Evolutionary conservation across 2,113 vertebrate species (phyloP).

Genomic region (Corydoras maculifer): DNA sequence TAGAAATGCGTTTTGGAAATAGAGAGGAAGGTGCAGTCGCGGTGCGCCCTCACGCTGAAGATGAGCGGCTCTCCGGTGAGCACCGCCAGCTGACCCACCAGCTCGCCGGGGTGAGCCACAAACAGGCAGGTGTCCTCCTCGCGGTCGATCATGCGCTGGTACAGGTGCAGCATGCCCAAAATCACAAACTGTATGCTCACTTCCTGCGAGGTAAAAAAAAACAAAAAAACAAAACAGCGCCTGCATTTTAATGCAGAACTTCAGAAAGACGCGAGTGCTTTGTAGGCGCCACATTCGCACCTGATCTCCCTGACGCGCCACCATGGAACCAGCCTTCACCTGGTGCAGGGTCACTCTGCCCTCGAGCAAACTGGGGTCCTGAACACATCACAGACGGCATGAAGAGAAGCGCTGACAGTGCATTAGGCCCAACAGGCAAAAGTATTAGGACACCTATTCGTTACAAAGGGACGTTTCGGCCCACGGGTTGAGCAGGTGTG

Average conservation of each 20-base stretch:
- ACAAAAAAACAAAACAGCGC: slow-evolving; percentile 27
- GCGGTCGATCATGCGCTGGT: slow-evolving; percentile 85
- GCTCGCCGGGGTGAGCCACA: slow-evolving; percentile 81
- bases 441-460: no score
- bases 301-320: slow-evolving; percentile 89
- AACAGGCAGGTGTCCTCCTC: slow-evolving; percentile 88
- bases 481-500: no score
- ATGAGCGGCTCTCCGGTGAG: slow-evolving; percentile 91
- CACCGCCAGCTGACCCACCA: slow-evolving; percentile 88
- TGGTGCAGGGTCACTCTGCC: slow-evolving; percentile 81
- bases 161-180: slow-evolving; percentile 83
- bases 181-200: slow-evolving; percentile 86
- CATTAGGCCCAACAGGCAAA: no score
- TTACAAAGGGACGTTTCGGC: no score
- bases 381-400: not conserved
- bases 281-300: slow-evolving; percentile 49
- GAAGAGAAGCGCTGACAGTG: no score
- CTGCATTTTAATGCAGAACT: no score
- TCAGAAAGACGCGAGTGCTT: no score
- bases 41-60: slow-evolving; percentile 84
- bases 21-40: slow-evolving; percentile 85
- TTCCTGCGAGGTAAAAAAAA: slow-evolving; percentile 62
- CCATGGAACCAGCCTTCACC: slow-evolving; percentile 77
- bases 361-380: slow-evolving; percentile 77
- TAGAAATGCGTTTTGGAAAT: slow-evolving; percentile 94